These are phyloP conservation scores for Tapirus indicus DNA, from an alignment of 2,797 vertebrate genomes.

Conservation along the genomic window DNA sequence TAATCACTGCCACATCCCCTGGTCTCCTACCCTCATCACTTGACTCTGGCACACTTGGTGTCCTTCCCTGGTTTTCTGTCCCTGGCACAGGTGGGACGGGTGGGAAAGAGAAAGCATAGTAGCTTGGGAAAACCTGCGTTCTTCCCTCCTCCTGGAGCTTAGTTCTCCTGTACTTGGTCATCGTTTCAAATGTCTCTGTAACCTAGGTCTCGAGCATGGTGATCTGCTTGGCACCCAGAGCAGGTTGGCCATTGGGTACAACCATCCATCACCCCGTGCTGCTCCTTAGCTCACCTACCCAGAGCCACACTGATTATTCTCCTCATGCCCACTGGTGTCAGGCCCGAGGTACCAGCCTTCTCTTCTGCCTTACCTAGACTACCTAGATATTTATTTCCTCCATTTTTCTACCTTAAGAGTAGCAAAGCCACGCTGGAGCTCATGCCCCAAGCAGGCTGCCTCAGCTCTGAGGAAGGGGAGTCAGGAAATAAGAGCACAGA, in stretches of 20 bases:
- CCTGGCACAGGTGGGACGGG: background rate
- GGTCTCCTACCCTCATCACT: background rate
- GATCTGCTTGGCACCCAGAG: background rate
- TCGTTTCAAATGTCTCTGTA: background rate
- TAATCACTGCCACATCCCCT: no score
- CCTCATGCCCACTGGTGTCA: background rate
- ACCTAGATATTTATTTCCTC: slow-evolving; percentile 77
- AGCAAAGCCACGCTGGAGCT: background rate
- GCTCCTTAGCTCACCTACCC: background rate
- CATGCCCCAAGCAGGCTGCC: background rate
- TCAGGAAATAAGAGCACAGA: slow-evolving; percentile 45
- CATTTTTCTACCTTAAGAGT: background rate
- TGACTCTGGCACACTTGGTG: background rate
- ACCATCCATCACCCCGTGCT: fast-evolving
- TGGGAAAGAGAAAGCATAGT: background rate
- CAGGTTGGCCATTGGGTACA: background rate
- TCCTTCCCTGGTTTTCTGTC: background rate
- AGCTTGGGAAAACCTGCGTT: background rate
- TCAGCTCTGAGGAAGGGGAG: background rate
- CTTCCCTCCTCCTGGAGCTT: background rate
- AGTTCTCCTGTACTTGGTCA: background rate
- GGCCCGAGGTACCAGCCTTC: background rate
- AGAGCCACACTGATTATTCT: background rate
- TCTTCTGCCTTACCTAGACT: background rate
- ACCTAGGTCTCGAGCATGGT: fast-evolving